These are phyloP conservation scores for Urocyon cinereoargenteus DNA, from an alignment of 2,797 vertebrate species.

Conservation along the genomic window DNA sequence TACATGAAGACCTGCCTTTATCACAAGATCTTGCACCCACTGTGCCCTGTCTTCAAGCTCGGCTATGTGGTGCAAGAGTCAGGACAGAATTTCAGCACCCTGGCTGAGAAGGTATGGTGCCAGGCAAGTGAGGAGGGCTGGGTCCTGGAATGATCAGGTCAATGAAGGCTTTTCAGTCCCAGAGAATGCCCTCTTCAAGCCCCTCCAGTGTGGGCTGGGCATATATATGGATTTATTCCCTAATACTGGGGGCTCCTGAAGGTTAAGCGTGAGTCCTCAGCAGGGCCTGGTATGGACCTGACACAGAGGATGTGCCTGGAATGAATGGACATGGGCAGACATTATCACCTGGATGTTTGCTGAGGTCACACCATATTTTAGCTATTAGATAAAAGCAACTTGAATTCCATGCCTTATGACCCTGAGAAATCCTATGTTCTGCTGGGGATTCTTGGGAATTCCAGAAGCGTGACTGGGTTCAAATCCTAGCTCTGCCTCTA, in stretches of 20 bases:
- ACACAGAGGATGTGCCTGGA: not conserved
- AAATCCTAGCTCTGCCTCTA: not conserved
- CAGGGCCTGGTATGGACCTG: not conserved
- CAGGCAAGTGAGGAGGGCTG: not conserved
- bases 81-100: constrained; percentile 91
- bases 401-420: not conserved
- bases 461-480: not conserved
- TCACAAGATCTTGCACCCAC: constrained; percentile 87
- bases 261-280: not conserved
- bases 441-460: not conserved
- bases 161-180: not conserved
- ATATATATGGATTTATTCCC: not conserved
- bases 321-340: not conserved
- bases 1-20: constrained; percentile 92
- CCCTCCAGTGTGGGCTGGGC: not conserved
- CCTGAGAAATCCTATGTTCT: not conserved
- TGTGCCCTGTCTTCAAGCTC: constrained; percentile 95
- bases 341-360: not conserved
- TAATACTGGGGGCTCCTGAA: not conserved
- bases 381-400: not conserved
- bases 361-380: not conserved
- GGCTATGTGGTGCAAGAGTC: constrained; percentile 93
- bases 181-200: not conserved
- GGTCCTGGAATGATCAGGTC: not conserved
- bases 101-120: constrained; percentile 91